Evolutionary conservation across 2,113 vertebrate genomes (phyloP).

Genomic region (Phocoena sinus): DNA sequence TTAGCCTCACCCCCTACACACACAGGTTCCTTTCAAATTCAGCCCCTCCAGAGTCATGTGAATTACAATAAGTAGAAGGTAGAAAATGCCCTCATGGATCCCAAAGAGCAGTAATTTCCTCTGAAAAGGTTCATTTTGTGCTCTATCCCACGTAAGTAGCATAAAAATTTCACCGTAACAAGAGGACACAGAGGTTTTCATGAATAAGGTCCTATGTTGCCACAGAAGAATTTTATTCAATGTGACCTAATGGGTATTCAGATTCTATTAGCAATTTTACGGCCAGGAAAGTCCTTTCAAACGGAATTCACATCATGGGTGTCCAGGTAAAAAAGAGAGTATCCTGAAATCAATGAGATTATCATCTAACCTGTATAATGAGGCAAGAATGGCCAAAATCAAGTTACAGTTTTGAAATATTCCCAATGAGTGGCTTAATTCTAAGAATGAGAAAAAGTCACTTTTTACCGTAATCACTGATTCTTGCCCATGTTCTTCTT

Average conservation of each 20-base stretch:
- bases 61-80: constrained; percentile 30
- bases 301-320: constrained; percentile 9
- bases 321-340: not conserved
- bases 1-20: constrained; percentile 35
- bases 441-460: not conserved
- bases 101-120: constrained; percentile 41
- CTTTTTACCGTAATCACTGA: not conserved
- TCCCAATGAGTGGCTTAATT: not conserved
- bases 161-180: constrained; percentile 40
- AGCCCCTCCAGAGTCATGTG: not conserved
- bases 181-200: constrained; percentile 32
- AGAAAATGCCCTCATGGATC: constrained; percentile 39
- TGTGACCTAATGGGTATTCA: constrained; percentile 43
- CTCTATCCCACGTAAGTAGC: constrained; percentile 36
- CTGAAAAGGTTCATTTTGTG: constrained; percentile 57
- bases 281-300: constrained; percentile 30
- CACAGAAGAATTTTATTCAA: constrained; percentile 38
- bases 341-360: not conserved
- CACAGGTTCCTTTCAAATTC: constrained; percentile 50
- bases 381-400: not conserved
- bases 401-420: not conserved
- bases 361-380: not conserved
- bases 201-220: constrained; percentile 52
- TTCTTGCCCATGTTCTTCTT: not conserved
- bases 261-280: constrained; percentile 32